These are phyloP conservation scores for Danio aesculapii DNA, from an alignment of 2,797 vertebrate species.

Conservation along the genomic window DNA sequence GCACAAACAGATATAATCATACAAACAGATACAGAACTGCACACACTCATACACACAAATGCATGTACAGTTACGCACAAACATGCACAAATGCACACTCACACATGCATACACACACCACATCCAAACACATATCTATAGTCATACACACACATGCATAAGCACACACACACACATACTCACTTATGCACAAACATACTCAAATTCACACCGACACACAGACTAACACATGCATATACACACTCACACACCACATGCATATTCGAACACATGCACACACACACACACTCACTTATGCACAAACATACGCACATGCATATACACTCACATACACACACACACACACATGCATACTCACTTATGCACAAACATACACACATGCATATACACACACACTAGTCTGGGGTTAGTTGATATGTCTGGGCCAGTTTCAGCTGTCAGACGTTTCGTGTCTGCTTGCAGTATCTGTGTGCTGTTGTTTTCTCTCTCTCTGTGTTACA, in stretches of 20 bases:
- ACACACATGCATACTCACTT: conserved; percentile 66
- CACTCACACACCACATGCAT: too few species aligned
- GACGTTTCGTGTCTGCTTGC: not conserved
- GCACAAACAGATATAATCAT: too few species aligned
- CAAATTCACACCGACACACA: not conserved
- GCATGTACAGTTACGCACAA: too few species aligned
- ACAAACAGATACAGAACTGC: too few species aligned
- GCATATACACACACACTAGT: not conserved
- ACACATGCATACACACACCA: too few species aligned
- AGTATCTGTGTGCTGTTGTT: not conserved
- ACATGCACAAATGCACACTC: too few species aligned
- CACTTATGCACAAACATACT: not conserved
- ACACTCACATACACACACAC: not conserved
- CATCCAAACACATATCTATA: too few species aligned
- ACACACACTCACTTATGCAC: too few species aligned
- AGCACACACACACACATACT: not conserved
- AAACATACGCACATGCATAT: not conserved
- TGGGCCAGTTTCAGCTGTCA: not conserved
- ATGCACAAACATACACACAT: not conserved
- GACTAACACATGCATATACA: too few species aligned
- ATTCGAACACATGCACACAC: too few species aligned
- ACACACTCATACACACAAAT: too few species aligned
- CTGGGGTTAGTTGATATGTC: conserved; percentile 5
- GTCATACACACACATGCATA: too few species aligned
- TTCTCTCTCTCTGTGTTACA: conserved; percentile 13